Percentiles rank a stretch among this genome's conserved stretches.
These are phyloP conservation scores for Bombus consobrinus DNA, from an alignment of 1,140 invertebrate genomes.

Conservation along the genomic window DNA sequence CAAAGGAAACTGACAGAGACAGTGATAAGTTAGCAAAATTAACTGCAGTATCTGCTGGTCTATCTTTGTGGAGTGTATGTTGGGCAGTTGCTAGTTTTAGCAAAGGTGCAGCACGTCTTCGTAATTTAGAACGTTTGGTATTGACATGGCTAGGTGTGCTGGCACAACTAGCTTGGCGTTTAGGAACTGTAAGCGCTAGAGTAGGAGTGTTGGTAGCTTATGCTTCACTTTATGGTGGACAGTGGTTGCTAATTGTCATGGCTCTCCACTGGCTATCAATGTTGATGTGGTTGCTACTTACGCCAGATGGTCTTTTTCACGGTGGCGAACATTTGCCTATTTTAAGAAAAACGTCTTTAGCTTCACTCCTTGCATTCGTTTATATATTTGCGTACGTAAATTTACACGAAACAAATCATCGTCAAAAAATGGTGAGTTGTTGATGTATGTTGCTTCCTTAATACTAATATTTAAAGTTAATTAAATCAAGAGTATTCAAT, in stretches of 20 bases:
- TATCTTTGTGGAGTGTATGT: constrained; percentile 93
- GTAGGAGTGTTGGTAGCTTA: constrained; percentile 93
- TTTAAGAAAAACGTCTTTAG: constrained; percentile 86
- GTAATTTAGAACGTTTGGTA: constrained; percentile 92
- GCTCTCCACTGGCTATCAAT: constrained; percentile 92
- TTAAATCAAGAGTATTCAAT: neutral
- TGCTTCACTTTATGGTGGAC: constrained; percentile 89
- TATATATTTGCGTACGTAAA: constrained; percentile 96
- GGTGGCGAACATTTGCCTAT: constrained; percentile 88
- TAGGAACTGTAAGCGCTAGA: constrained; percentile 93
- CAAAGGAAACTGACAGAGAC: constrained; percentile 66
- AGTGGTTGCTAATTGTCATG: constrained; percentile 89
- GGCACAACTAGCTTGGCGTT: constrained; percentile 90
- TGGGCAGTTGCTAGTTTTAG: constrained; percentile 96
- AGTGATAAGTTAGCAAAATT: constrained; percentile 86
- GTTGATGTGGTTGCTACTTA: constrained; percentile 91
- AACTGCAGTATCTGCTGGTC: constrained; percentile 90
- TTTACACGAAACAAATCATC: constrained; percentile 90
- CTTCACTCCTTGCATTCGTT: constrained; percentile 91
- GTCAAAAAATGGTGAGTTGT: constrained; percentile 88
- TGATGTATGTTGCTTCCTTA: neutral
- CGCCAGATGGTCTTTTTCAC: constrained; percentile 92
- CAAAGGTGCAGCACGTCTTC: constrained; percentile 90
- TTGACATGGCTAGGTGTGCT: constrained; percentile 94
- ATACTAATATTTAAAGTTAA: neutral